phyloP scores from a whole-genome alignment of 2,888 invertebrate genomes.

The Pseudoips prasinana region DNA sequence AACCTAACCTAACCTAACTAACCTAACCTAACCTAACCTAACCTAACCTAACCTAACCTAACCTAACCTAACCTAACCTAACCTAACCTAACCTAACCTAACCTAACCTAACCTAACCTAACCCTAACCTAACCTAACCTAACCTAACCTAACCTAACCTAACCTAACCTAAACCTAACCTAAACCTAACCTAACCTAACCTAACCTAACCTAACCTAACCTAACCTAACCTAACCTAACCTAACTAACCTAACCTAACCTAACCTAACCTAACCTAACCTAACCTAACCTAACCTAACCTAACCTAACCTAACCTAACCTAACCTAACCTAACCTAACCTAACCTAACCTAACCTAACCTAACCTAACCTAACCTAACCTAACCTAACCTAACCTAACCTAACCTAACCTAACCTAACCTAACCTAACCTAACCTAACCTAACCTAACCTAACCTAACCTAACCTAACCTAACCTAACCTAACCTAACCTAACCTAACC shows the following conservation, averaged over 20 bases:
- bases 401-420: conserved; percentile 15
- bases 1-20: conserved; percentile 9
- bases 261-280: conserved; percentile 9
- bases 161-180: too few relatives aligned
- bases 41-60: conserved; percentile 7
- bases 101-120: conserved; percentile 11
- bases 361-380: conserved; percentile 15
- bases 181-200: too few relatives aligned
- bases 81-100: conserved; percentile 18
- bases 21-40: conserved; percentile 7
- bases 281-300: conserved; percentile 17
- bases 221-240: conserved; percentile 7
- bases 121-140: conserved; percentile 15
- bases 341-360: conserved; percentile 14
- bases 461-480: too few relatives aligned
- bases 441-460: conserved; percentile 12
- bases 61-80: conserved; percentile 15
- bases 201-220: conserved; percentile 3
- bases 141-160: conserved; percentile 11
- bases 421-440: conserved; percentile 18
- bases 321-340: conserved; percentile 10
- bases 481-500: conserved; percentile 10
- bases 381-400: conserved; percentile 16
- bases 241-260: conserved; percentile 6
- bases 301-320: conserved; percentile 13